Conservation (phyloP, 2,888 invertebrate genomes). For the Hartigia nigra region DNA sequence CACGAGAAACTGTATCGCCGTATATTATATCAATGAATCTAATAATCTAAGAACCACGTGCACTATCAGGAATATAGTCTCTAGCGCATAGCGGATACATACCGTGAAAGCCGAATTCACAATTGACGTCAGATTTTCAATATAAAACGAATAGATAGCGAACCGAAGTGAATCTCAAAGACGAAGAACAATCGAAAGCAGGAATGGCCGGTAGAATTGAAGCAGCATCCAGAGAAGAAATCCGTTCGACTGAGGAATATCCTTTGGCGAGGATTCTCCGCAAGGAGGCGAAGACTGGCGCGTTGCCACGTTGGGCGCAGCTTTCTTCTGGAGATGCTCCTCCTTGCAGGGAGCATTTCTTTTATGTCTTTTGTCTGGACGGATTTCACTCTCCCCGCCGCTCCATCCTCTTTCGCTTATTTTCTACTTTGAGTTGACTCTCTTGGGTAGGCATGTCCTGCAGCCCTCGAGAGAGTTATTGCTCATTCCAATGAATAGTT, state of each 20-base stretch:
- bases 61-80: background rate
- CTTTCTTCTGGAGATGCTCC: slow-evolving; percentile 6
- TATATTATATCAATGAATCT: background rate
- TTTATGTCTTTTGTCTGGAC: slow-evolving; percentile 23
- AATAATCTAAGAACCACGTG: too few species aligned
- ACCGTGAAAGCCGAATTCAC: background rate
- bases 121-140: background rate
- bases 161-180: background rate
- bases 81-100: too few species aligned
- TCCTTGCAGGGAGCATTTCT: slow-evolving; percentile 10
- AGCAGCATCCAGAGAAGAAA: background rate
- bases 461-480: background rate
- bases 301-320: background rate
- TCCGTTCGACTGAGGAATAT: background rate
- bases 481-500: background rate
- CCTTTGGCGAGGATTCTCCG: background rate
- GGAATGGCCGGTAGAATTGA: background rate
- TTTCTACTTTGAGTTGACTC: background rate
- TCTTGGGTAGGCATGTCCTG: background rate
- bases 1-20: background rate
- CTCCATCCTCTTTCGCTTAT: too few species aligned
- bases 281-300: background rate
- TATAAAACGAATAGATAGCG: background rate
- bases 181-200: background rate
- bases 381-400: slow-evolving; percentile 13